Conservation (phyloP, 2,888 invertebrate species). For the Brachypalpus laphriformis region DNA sequence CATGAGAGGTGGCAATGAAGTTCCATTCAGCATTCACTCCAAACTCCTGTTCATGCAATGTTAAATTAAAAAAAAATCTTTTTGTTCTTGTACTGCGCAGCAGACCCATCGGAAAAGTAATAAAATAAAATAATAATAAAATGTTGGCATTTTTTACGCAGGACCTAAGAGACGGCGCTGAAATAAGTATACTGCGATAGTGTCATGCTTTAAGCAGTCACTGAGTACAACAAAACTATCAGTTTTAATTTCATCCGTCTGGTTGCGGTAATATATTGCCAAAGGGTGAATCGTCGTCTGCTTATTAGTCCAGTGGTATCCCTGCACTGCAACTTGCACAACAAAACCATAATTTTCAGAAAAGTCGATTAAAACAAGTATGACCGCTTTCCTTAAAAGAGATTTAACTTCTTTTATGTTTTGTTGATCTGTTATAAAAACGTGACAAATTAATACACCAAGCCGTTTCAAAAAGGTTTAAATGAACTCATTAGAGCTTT, state of each 20-base stretch:
- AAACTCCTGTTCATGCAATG: conserved; percentile 41
- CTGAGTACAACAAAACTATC: conserved; percentile 13
- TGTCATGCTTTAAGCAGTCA: conserved; percentile 23
- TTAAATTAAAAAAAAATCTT: conserved; percentile 39
- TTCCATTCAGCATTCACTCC: conserved; percentile 48
- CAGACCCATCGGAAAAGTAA: background rate
- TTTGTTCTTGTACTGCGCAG: conserved; percentile 27
- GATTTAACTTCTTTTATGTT: background rate
- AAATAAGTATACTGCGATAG: conserved; percentile 16
- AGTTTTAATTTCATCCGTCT: background rate
- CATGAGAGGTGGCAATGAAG: conserved; percentile 50
- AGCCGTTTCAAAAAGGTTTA: background rate
- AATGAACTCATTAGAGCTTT: background rate
- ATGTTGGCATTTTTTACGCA: conserved; percentile 1
- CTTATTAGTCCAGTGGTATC: conserved; percentile 42
- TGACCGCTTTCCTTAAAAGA: background rate
- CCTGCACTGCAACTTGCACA: conserved; percentile 41
- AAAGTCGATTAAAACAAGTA: conserved; percentile 43
- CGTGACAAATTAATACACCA: background rate
- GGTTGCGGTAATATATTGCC: background rate
- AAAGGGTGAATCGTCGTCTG: conserved; percentile 9
- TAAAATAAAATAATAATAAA: no score
- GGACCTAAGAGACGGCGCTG: conserved; percentile 2
- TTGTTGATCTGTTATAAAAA: conserved; percentile 1
- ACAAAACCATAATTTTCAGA: conserved; percentile 48